These are phyloP conservation scores for Himalopsyche phryganea DNA, from an alignment of 1,140 invertebrate genomes.

Conservation along the genomic window DNA sequence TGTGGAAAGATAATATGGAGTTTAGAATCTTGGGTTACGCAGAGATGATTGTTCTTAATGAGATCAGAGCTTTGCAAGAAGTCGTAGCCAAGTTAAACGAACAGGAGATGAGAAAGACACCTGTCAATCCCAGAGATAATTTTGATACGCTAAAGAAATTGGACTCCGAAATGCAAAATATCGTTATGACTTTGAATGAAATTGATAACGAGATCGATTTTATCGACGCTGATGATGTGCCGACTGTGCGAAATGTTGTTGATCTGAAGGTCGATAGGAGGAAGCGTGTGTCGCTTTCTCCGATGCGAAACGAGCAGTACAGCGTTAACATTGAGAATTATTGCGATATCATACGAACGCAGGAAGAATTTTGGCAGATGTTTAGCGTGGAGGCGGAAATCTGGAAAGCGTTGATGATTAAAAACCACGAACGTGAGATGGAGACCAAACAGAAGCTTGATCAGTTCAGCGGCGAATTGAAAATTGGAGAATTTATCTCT, in stretches of 20 bases:
- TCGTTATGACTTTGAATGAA: slow-evolving; percentile 45
- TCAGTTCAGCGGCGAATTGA: slow-evolving; percentile 47
- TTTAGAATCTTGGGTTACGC: slow-evolving; percentile 50
- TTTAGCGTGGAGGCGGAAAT: slow-evolving; percentile 51
- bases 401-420: slow-evolving; percentile 49
- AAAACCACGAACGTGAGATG: slow-evolving; percentile 50
- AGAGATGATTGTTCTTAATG: slow-evolving; percentile 47
- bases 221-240: neutral
- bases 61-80: slow-evolving; percentile 46
- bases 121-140: slow-evolving; percentile 36
- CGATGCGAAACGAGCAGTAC: slow-evolving; percentile 1
- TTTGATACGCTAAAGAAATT: slow-evolving; percentile 39
- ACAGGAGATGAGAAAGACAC: slow-evolving; percentile 39
- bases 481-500: slow-evolving; percentile 36
- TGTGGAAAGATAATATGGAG: slow-evolving; percentile 43
- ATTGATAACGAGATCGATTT: slow-evolving; percentile 34
- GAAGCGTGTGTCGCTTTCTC: slow-evolving; percentile 26
- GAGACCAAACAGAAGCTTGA: slow-evolving; percentile 47
- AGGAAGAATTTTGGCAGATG: slow-evolving; percentile 48
- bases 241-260: neutral
- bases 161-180: slow-evolving; percentile 31
- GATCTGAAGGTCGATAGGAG: slow-evolving; percentile 23
- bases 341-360: slow-evolving; percentile 26
- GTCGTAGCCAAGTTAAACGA: slow-evolving; percentile 35
- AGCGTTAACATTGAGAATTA: slow-evolving; percentile 14